Evolutionary conservation across 1,140 invertebrate species (phyloP).

Genomic region (Adoxophyes honmai): DNA sequence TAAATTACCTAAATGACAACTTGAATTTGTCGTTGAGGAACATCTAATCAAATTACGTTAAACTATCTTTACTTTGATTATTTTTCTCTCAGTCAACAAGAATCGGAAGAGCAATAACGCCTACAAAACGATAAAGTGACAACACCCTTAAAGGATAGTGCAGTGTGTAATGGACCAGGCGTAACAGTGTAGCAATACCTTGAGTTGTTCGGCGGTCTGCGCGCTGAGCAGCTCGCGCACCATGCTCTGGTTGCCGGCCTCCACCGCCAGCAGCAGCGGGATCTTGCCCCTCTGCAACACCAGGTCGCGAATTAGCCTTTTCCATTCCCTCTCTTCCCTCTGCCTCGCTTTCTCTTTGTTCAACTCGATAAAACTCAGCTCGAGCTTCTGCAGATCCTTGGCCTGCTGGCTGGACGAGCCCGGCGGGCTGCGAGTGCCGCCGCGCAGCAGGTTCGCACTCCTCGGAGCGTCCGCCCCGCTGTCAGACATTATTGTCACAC

Average conservation of each 20-base stretch:
- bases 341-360: slow-evolving; percentile 77
- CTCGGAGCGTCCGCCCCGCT: slow-evolving; percentile 43
- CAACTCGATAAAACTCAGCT: slow-evolving; percentile 76
- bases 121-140: not conserved
- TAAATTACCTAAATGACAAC: too few relatives aligned
- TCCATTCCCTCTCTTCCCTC: slow-evolving; percentile 76
- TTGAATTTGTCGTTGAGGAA: too few relatives aligned
- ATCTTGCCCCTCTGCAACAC: slow-evolving; percentile 92
- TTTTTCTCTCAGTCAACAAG: too few relatives aligned
- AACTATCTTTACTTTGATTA: too few relatives aligned
- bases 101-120: too few relatives aligned
- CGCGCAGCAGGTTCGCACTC: slow-evolving; percentile 47
- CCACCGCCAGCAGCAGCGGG: slow-evolving; percentile 94
- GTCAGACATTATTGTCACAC: slow-evolving; percentile 38
- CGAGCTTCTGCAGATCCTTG: slow-evolving; percentile 62
- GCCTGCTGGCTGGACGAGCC: slow-evolving; percentile 36
- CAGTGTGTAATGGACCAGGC: not conserved
- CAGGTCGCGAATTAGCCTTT: slow-evolving; percentile 75
- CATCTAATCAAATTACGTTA: too few relatives aligned
- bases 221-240: slow-evolving; percentile 92
- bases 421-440: slow-evolving; percentile 45
- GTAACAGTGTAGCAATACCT: slow-evolving; percentile 53
- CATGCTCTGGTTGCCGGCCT: slow-evolving; percentile 95
- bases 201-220: slow-evolving; percentile 88
- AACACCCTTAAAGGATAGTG: not conserved